Conservation (phyloP, 2,113 vertebrate genomes). For the Podiceps cristatus region DNA sequence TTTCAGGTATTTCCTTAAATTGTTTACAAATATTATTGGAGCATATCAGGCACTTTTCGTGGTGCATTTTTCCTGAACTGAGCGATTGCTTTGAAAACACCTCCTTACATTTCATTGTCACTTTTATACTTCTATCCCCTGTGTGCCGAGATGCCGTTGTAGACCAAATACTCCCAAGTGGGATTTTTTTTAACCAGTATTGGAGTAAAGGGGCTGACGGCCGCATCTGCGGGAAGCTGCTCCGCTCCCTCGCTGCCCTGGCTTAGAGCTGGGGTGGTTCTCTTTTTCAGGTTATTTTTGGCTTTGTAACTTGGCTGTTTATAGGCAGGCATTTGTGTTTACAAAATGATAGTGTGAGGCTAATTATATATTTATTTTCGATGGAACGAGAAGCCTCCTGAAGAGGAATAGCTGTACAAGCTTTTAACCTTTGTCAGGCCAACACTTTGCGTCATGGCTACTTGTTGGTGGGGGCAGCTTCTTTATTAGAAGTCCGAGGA, state of each 20-base stretch:
- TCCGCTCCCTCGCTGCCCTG: neutral
- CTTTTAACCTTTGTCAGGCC: neutral
- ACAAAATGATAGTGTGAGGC: neutral
- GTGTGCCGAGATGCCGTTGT: neutral
- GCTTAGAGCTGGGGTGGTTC: neutral
- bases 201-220: neutral
- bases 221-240: neutral
- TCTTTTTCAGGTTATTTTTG: neutral
- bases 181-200: neutral
- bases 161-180: neutral
- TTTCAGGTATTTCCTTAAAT: slow-evolving; percentile 29
- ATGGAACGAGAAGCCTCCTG: neutral
- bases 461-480: neutral
- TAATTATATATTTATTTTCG: neutral
- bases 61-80: neutral
- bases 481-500: neutral
- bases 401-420: neutral
- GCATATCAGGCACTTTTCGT: neutral
- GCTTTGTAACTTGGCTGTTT: neutral
- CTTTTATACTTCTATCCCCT: neutral
- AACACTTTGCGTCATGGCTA: neutral
- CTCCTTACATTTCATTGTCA: neutral
- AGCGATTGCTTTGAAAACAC: neutral
- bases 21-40: neutral
- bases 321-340: neutral